phyloP scores from a whole-genome alignment of 2,797 vertebrate genomes.

The Ctenopoma multispine region DNA sequence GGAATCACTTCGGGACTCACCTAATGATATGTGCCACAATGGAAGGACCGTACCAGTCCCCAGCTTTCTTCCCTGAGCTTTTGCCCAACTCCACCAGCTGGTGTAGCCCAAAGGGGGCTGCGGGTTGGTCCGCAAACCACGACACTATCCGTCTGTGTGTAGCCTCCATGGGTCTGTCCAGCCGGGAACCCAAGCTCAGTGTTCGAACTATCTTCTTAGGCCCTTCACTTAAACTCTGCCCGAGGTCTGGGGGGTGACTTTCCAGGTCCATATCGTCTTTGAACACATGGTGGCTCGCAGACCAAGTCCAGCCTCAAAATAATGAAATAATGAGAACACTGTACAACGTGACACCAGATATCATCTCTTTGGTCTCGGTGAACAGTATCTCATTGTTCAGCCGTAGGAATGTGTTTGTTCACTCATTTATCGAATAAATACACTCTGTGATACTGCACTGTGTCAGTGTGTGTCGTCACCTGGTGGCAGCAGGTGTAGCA shows the following conservation, averaged over 20 bases:
- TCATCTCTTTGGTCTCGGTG: too few relatives aligned
- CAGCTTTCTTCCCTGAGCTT: slow-evolving; percentile 89
- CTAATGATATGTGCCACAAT: slow-evolving; percentile 90
- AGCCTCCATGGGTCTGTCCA: slow-evolving; percentile 74
- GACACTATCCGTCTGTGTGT: slow-evolving; percentile 86
- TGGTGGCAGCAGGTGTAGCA: slow-evolving; percentile 86
- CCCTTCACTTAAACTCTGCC: slow-evolving; percentile 10
- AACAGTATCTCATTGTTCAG: too few relatives aligned
- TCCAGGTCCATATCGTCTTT: slow-evolving; percentile 82
- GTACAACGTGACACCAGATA: not conserved
- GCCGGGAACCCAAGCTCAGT: slow-evolving; percentile 72
- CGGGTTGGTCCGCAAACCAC: slow-evolving; percentile 88
- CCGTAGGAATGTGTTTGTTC: too few relatives aligned
- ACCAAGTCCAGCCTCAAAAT: slow-evolving; percentile 87
- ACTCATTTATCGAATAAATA: not conserved
- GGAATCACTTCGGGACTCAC: slow-evolving; percentile 75
- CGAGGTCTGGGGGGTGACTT: slow-evolving; percentile 21
- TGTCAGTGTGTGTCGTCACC: slow-evolving; percentile 74
- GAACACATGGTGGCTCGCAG: slow-evolving; percentile 60
- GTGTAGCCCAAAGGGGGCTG: slow-evolving; percentile 89
- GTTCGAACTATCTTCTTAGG: slow-evolving; percentile 38
- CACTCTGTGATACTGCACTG: not conserved
- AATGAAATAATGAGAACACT: not conserved
- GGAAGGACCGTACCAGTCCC: slow-evolving; percentile 94
- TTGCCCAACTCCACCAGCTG: slow-evolving; percentile 87